Percentiles rank a stretch among this genome's conserved stretches.
Conservation (phyloP, 2,113 vertebrate species). For the Notothenia rossii region DNA sequence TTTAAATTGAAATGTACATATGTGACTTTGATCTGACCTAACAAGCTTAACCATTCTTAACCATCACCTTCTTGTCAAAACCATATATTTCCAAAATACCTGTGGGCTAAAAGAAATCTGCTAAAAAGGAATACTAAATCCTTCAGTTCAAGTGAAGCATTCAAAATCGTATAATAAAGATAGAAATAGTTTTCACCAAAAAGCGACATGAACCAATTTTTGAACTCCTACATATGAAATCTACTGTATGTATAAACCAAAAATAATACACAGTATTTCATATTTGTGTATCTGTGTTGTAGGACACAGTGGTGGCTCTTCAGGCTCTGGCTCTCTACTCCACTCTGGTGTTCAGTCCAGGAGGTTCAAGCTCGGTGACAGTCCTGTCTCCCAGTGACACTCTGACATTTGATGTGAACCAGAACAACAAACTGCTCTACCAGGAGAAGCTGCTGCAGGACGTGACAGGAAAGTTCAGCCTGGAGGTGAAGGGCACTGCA, state of each 20-base stretch:
- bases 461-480: constrained; percentile 72
- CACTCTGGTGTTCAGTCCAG: constrained; percentile 55
- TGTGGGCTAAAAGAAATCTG: no score
- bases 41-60: background rate
- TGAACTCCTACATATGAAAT: background rate
- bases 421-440: constrained; percentile 87
- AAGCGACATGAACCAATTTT: background rate
- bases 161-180: no score
- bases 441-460: constrained; percentile 82
- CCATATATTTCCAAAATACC: no score
- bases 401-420: constrained; percentile 82
- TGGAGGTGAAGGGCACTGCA: constrained; percentile 81
- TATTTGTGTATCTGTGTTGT: constrained; percentile 2
- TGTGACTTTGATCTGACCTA: background rate
- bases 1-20: background rate
- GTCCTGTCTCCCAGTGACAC: constrained; percentile 68
- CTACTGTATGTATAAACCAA: background rate
- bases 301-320: constrained; percentile 89
- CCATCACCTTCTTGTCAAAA: no score
- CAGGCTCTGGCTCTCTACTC: constrained; percentile 88
- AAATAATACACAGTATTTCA: background rate
- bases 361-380: constrained; percentile 66
- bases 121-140: no score
- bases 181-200: no score
- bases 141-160: no score